Evolutionary conservation across 2,888 invertebrate species (phyloP), one percentile per base, ranked within the genome.

Genomic region (Linyphia triangularis): DNA sequence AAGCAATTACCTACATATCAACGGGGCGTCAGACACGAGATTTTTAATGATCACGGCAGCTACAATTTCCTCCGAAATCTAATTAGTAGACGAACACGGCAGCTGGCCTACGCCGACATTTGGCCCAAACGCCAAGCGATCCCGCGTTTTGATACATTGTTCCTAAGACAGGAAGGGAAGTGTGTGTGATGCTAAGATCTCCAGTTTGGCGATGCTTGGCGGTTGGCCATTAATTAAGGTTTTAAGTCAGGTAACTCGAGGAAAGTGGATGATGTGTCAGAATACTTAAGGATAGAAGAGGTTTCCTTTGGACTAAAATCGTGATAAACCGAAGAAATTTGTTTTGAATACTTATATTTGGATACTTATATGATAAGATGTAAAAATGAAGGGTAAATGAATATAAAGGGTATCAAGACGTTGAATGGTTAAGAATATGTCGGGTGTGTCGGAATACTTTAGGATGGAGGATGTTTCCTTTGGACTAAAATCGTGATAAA

Each of bases 1-100:
- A 70, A 59, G 69, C 81, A 81, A 81, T 81, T 81, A 81, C 57
- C 81, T 70, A 22, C 70, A 40, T 70, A 81, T 81, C 81, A 81
- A 59, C 33, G 65, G 19, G 24, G 43, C 63, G 70, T 81, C 69
- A 67, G 69, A 70, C 81, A 59, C 33, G 33, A 24, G 33, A 81
- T 70, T 81, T 81, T 81, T 81, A 81, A 81, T 70, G 70, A 70
- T 70, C 57, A 19, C 69, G 33, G 69, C 57, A 70, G 26, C 51
- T 22, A 40, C 16, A 37, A 19, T n/a, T 28, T 57, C 10, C 37
- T 24, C 70, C 70, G 5, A 33, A 81, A 81, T 81, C 59, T 81
- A 81, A 81, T 81, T 81, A 81, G 81, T 59, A 51, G 70, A 24
- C 70, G 26, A 26, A 59, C 33, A 28, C 81, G 51, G 30, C 67